Evolutionary conservation across 64 coral and sea anemone species (phyloP).

Genomic region (Pocillopora damicornis): DNA sequence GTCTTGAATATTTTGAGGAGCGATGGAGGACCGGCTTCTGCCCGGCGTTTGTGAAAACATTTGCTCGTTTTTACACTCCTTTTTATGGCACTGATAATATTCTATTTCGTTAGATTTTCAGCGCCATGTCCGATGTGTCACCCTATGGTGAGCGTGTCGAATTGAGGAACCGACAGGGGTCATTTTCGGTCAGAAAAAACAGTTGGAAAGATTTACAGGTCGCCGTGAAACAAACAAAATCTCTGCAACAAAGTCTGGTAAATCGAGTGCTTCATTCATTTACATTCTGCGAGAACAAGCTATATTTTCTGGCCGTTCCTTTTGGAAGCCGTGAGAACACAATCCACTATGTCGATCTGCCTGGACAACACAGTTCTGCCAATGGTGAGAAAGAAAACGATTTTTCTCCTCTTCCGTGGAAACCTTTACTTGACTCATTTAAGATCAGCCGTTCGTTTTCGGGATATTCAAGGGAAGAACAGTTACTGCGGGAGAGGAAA

Average conservation of each 20-base stretch:
- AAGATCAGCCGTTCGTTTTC: slow-evolving; percentile 77
- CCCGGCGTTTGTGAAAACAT: background rate
- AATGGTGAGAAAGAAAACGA: background rate
- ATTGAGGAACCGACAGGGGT: slow-evolving; percentile 23
- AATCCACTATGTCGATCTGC: slow-evolving; percentile 87
- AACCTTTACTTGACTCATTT: slow-evolving; percentile 62
- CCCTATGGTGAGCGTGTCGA: slow-evolving; percentile 47
- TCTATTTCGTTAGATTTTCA: background rate
- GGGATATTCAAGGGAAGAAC: slow-evolving; percentile 91
- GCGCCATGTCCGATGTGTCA: slow-evolving; percentile 25
- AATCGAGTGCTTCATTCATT: slow-evolving; percentile 94
- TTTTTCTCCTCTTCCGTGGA: slow-evolving; percentile 60
- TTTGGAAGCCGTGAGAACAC: slow-evolving; percentile 87
- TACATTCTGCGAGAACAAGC: slow-evolving; percentile 80
- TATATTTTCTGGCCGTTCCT: slow-evolving; percentile 92
- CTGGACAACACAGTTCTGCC: background rate
- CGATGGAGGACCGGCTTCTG: background rate
- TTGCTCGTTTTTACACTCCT: background rate
- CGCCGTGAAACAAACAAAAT: slow-evolving; percentile 79
- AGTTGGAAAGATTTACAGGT: slow-evolving; percentile 90
- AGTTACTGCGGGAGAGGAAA: slow-evolving; percentile 87
- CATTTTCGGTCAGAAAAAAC: slow-evolving; percentile 23
- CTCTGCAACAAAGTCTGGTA: slow-evolving; percentile 62
- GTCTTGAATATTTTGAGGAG: slow-evolving; percentile 15
- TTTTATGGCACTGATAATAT: slow-evolving; percentile 37